Evolutionary conservation across 1,140 invertebrate species (phyloP).

Genomic region (Rhopalosiphum maidis): DNA sequence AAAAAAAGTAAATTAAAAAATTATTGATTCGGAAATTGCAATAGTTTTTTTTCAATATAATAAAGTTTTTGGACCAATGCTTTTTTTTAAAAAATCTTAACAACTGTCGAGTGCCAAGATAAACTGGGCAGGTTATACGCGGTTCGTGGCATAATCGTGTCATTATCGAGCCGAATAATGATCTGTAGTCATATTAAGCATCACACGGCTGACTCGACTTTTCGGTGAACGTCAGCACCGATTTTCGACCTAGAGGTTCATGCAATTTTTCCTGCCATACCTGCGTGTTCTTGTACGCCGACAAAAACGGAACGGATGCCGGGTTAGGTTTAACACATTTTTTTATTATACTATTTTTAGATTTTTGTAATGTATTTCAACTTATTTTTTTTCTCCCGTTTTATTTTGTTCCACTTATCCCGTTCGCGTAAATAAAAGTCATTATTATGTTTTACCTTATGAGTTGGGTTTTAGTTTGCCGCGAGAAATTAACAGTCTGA

Average conservation of each 20-base stretch:
- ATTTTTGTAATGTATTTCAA: not conserved
- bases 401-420: conserved; percentile 19
- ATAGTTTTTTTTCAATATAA: no score
- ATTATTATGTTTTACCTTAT: not conserved
- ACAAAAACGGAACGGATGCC: not conserved
- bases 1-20: no score
- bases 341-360: conserved; percentile 22
- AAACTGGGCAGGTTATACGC: no score
- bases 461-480: not conserved
- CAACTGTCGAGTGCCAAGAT: no score
- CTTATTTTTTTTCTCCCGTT: not conserved
- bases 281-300: no score
- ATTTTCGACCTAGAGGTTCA: not conserved
- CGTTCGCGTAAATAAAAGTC: not conserved
- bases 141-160: not conserved
- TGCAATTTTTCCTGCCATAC: not conserved
- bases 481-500: conserved; percentile 34
- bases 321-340: not conserved
- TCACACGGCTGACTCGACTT: not conserved
- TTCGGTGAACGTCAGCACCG: no score
- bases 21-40: no score
- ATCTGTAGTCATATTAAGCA: not conserved
- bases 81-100: no score
- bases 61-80: no score
- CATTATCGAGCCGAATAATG: not conserved